A percentile compares a stretch with the other conserved stretches of the same genome.
phyloP scores from a whole-genome alignment of 2,797 vertebrate species.

The Octomys mimax region DNA sequence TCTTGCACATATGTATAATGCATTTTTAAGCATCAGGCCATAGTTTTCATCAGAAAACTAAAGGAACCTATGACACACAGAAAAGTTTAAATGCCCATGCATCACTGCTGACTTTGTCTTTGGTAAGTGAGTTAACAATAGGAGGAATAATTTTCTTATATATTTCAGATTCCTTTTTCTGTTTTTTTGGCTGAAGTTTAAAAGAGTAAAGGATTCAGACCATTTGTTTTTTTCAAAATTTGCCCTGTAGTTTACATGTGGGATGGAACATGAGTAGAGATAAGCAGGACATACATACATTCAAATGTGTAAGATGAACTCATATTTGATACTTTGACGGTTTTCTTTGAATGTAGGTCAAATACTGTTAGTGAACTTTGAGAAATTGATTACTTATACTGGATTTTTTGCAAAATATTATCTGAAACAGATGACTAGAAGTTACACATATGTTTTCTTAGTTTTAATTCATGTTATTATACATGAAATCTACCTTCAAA shows the following conservation, averaged over 20 bases:
- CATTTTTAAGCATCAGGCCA: neutral
- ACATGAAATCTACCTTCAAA: neutral
- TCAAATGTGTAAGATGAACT: neutral
- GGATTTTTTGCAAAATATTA: neutral
- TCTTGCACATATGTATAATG: neutral
- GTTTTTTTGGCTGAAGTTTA: neutral
- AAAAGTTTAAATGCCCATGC: neutral
- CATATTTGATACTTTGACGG: neutral
- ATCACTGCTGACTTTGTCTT: neutral
- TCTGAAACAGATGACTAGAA: neutral
- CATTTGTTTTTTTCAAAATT: neutral
- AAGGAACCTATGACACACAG: neutral
- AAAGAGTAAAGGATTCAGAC: neutral
- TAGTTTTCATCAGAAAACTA: neutral
- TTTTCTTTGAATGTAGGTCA: neutral
- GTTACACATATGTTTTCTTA: neutral
- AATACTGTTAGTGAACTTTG: neutral
- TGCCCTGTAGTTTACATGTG: neutral
- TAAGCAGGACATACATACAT: neutral
- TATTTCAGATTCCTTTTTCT: neutral
- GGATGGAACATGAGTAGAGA: neutral
- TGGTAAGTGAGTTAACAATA: neutral
- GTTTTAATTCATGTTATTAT: slow-evolving; percentile 1
- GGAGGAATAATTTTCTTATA: neutral
- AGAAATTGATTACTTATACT: neutral